These are phyloP conservation scores for Misgurnus anguillicaudatus DNA, from an alignment of 2,113 vertebrate genomes.

Conservation along the genomic window DNA sequence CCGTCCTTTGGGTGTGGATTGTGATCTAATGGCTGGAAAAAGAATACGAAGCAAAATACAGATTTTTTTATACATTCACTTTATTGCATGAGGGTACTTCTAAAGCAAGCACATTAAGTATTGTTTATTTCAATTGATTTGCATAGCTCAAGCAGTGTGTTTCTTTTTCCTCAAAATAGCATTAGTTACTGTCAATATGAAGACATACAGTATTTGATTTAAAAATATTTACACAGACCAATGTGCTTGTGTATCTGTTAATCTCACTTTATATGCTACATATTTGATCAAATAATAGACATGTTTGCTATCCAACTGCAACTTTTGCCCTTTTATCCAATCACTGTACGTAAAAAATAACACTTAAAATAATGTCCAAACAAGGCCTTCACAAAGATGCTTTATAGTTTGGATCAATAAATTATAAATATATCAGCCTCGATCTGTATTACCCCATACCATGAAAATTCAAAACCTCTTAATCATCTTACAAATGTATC, in stretches of 20 bases:
- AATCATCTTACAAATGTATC: constrained; percentile 58
- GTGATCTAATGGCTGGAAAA: neutral
- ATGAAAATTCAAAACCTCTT: constrained; percentile 61
- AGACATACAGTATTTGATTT: constrained; percentile 58
- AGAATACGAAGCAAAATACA: neutral
- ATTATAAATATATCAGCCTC: constrained; percentile 56
- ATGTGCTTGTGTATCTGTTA: constrained; percentile 54
- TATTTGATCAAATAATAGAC: constrained; percentile 65
- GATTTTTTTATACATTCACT: constrained; percentile 73
- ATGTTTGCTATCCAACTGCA: constrained; percentile 45
- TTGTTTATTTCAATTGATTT: constrained; percentile 62
- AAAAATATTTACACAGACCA: constrained; percentile 67
- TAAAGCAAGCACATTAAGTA: constrained; percentile 72
- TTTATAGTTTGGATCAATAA: constrained; percentile 52
- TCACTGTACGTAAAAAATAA: constrained; percentile 55
- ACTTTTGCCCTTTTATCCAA: constrained; percentile 54
- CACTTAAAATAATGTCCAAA: constrained; percentile 51
- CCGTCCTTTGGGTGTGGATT: too few relatives aligned
- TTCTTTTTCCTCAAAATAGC: constrained; percentile 57
- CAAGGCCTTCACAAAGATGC: constrained; percentile 54
- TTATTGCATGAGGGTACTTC: constrained; percentile 72
- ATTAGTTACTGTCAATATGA: constrained; percentile 62
- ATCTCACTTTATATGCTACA: constrained; percentile 67
- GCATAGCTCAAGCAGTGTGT: constrained; percentile 74
- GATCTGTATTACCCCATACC: constrained; percentile 42